Percentiles rank a stretch among this genome's conserved stretches.
Evolutionary conservation across 2,113 vertebrate species (phyloP).

Genomic region (Diadophis punctatus): DNA sequence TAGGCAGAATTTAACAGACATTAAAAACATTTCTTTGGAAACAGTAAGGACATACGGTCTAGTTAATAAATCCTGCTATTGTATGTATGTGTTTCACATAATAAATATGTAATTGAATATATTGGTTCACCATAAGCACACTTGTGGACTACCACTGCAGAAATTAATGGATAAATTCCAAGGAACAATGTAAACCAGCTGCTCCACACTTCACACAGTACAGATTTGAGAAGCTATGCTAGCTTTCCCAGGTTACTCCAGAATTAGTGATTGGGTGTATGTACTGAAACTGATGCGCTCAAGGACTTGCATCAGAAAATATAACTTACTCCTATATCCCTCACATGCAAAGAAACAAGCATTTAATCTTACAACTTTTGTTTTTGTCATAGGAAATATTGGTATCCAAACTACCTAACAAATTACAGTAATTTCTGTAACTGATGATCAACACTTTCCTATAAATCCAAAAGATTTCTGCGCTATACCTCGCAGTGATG

Average conservation of each 20-base stretch:
- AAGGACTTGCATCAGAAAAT: not conserved
- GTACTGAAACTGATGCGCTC: not conserved
- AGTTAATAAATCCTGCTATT: not conserved
- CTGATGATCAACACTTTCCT: not conserved
- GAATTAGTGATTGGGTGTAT: not conserved
- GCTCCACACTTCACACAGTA: too few relatives aligned
- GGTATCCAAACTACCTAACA: not conserved
- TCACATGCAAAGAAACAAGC: not conserved
- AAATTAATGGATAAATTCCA: not conserved
- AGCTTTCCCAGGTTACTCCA: not conserved
- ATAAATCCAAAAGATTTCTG: not conserved
- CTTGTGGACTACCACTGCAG: not conserved
- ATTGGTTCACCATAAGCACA: not conserved
- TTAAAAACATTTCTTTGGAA: not conserved
- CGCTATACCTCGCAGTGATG: conserved; percentile 85
- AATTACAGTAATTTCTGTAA: not conserved
- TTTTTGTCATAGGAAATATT: not conserved
- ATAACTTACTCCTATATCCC: not conserved
- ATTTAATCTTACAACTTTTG: not conserved
- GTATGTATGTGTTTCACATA: not conserved
- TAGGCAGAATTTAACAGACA: not conserved
- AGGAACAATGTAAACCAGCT: not conserved
- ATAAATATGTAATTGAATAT: not conserved
- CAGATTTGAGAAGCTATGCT: not conserved
- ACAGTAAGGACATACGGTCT: not conserved